Evolutionary conservation across 1,140 invertebrate species (phyloP).

Genomic region (Atopsyche davidsoni): DNA sequence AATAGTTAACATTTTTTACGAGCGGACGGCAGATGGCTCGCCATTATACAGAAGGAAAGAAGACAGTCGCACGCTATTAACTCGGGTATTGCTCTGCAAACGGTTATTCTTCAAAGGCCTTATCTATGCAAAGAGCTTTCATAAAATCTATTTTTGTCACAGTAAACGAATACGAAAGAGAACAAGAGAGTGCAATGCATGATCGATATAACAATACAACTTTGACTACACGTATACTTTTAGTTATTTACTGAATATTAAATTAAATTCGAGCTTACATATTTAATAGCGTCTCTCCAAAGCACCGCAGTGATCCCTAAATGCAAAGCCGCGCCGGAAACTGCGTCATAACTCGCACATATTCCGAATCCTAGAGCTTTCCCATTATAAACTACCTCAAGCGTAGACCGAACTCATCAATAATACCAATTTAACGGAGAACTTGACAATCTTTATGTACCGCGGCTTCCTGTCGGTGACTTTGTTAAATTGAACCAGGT

Average conservation of each 20-base stretch:
- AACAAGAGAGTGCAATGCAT: too few relatives aligned
- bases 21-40: constrained; percentile 2
- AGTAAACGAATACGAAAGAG: too few relatives aligned
- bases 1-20: constrained; percentile 20
- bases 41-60: constrained; percentile 2
- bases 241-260: too few relatives aligned
- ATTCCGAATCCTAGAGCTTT: background rate
- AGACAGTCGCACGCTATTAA: constrained; percentile 15
- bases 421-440: constrained; percentile 14
- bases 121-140: constrained; percentile 1
- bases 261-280: too few relatives aligned
- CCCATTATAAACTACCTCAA: background rate
- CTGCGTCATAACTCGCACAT: background rate
- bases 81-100: constrained; percentile 19
- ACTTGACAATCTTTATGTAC: constrained; percentile 14
- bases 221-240: too few relatives aligned
- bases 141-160: constrained; percentile 4
- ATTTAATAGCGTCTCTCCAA: too few relatives aligned
- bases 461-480: constrained; percentile 11
- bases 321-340: too few relatives aligned
- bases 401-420: constrained; percentile 4
- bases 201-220: too few relatives aligned
- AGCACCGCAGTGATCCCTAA: too few relatives aligned
- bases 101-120: constrained; percentile 3
- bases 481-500: too few relatives aligned